Conservation (phyloP, 2,888 invertebrate genomes). For the Dorcus parallelipipedus region DNA sequence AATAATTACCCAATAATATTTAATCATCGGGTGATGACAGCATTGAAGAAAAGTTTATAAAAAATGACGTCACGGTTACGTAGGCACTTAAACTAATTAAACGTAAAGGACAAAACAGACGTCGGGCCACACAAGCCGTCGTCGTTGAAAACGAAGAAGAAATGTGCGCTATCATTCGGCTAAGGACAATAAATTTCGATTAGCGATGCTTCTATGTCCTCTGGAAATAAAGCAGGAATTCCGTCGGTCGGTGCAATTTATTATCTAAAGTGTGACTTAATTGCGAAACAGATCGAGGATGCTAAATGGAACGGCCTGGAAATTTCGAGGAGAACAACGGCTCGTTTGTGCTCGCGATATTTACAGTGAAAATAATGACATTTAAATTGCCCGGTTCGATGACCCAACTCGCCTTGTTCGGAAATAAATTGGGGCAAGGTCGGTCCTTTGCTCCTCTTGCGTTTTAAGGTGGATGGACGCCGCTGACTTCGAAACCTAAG, state of each 20-base stretch:
- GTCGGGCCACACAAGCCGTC: no score
- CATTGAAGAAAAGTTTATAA: no score
- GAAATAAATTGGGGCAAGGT: constrained; percentile 11
- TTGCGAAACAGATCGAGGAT: not conserved
- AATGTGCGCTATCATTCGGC: not conserved
- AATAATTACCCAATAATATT: no score
- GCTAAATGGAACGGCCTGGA: not conserved
- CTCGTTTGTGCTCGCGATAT: constrained; percentile 1
- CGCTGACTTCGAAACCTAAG: no score
- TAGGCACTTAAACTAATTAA: no score
- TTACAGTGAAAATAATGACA: constrained; percentile 13
- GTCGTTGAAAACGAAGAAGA: no score
- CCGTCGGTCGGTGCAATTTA: not conserved
- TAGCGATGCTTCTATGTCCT: not conserved
- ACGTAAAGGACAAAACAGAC: no score
- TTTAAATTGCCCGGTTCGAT: constrained; percentile 12
- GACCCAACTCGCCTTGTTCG: constrained; percentile 13
- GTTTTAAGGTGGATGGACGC: not conserved
- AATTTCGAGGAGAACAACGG: constrained; percentile 5
- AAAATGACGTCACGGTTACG: no score
- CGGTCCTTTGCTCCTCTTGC: constrained; percentile 7
- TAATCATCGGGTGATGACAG: no score
- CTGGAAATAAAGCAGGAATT: no score
- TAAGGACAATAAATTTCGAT: not conserved
- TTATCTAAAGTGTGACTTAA: not conserved